These are phyloP conservation scores for Seriola aureovittata DNA, from an alignment of 2,113 vertebrate species.

Conservation along the genomic window DNA sequence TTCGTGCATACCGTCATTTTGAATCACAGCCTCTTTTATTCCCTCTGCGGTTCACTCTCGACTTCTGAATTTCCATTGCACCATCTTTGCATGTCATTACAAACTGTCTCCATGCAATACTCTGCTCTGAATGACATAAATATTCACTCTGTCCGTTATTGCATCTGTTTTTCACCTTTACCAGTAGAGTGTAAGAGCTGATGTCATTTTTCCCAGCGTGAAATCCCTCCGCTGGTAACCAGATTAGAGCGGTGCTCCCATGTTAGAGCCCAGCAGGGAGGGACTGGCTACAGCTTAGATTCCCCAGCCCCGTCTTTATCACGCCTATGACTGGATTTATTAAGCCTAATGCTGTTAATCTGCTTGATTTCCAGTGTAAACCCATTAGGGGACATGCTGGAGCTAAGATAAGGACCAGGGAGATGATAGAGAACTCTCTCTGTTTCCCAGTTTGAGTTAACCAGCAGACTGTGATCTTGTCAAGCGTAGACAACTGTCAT, in stretches of 20 bases:
- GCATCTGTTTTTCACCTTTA: slow-evolving; percentile 65
- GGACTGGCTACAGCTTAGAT: slow-evolving; percentile 49
- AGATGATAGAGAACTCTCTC: slow-evolving; percentile 44
- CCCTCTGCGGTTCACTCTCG: background rate
- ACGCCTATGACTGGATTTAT: slow-evolving; percentile 74
- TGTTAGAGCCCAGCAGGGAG: slow-evolving; percentile 67
- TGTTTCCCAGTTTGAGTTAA: slow-evolving; percentile 60
- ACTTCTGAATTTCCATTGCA: background rate
- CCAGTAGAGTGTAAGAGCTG: slow-evolving; percentile 17
- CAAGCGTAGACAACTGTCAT: slow-evolving; percentile 62
- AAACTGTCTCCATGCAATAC: background rate
- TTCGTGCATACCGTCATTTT: background rate
- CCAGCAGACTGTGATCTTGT: slow-evolving; percentile 72
- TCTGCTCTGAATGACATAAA: slow-evolving; percentile 15
- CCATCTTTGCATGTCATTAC: slow-evolving; percentile 30
- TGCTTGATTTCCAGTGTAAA: slow-evolving; percentile 74
- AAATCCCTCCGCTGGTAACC: slow-evolving; percentile 65
- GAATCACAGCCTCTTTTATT: background rate
- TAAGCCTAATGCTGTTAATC: slow-evolving; percentile 76
- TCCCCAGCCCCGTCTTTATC: slow-evolving; percentile 59
- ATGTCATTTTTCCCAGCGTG: slow-evolving; percentile 56
- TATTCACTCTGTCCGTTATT: slow-evolving; percentile 23
- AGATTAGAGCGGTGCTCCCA: slow-evolving; percentile 66
- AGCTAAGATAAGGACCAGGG: slow-evolving; percentile 54
- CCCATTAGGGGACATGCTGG: slow-evolving; percentile 70